Base-by-base conservation (phyloP, 2,113 vertebrate species). In the Bujurquina vittata region DNA sequence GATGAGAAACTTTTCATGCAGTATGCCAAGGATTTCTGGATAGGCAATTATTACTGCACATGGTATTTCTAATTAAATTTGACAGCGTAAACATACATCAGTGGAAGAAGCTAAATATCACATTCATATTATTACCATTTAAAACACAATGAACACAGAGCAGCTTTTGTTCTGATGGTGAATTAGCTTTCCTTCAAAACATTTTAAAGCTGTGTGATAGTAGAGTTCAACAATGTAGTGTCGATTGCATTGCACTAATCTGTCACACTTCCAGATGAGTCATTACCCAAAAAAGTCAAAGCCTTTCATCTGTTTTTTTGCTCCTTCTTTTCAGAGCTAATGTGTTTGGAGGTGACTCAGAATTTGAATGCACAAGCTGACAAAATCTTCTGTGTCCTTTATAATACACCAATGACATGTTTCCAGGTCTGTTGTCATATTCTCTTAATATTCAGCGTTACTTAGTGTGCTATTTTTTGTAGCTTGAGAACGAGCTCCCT, bases 341-440 rank as follows among this genome's bases (percentile, higher is more conserved):
- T n/a, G 26, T 54, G 46, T 54, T 54, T 8, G 2, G 67, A 54
- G 67, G 67, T 33, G 67, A 72, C 67, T 54, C 67, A 33, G 67
- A 31, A 72, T 72, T n/a, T 72, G 26, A 72, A 72, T 52, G 43
- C 46, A 52, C 10, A n/a, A 31, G 65, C 23, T 72, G 5, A 72
- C 17, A 52, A 69, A 69, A 23, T 54, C 46, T 72, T 54, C 67
- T 14, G 67, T 9, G 67, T 72, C 26, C 67, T 72, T 56, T 54
- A 0, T 33, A n/a, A 0, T 33, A n/a, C 26, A 54, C 46, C 67
- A 72, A 33, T 72, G 46, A 54, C 46, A 54, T 18, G 1, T 72
- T 72, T 54, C 2, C 67, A 9, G 46, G 67, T 72, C 40, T 67
- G 63, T 67, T 67, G 40, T 67, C 10, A 54, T 46, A 54, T 54